Evolutionary conservation across 2,797 vertebrate species (phyloP), one percentile per base, ranked within the genome.

Genomic region (Coendou prehensilis): DNA sequence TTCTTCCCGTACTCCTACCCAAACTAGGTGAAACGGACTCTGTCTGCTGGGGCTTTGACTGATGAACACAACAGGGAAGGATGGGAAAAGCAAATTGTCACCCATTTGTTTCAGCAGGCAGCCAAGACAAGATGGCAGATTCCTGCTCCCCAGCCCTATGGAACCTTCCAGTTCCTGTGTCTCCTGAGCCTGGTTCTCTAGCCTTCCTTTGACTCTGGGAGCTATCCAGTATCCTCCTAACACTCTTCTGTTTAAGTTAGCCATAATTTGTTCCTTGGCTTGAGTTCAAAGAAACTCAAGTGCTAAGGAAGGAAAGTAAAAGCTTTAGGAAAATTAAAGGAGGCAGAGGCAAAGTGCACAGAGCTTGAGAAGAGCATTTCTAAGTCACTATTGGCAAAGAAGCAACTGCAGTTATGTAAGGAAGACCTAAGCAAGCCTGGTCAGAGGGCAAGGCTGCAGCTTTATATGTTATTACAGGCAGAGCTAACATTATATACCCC

Each of bases 221-320:
- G 18, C 37, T 45, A 37, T 15, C 69, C 69, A 64, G 5, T 22
- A 80, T 7, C 52, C 13, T 87, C 45, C 8, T 22, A 20, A 61
- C 59, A 37, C 37, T 61, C 75, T 67, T 82, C 92, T 30, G 56
- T 71, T 63, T 45, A 37, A 81, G 20, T 64, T 47, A 92, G 15
- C 47, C 11, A 41, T 26, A 23, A 30, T 91, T 78, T 14, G 10
- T 85, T 88, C 88, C 92, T 92, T 90, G 59, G 14, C 79, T 84
- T 57, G 15, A 88, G 87, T 79, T 18, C 54, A 78, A 95, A 85
- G 78, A 69, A 90, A 92, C 37, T 3, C 28, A 87, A 87, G 87
- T n/a, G 22, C n/a, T 52, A 50, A 85, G n/a, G 28, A 83, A 91
- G 90, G 82, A 67, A 86, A 76, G n/a, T 59, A n/a, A 75, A 86